phyloP scores from a whole-genome alignment of 2,797 vertebrate species.

The Syngnathus acus region DNA sequence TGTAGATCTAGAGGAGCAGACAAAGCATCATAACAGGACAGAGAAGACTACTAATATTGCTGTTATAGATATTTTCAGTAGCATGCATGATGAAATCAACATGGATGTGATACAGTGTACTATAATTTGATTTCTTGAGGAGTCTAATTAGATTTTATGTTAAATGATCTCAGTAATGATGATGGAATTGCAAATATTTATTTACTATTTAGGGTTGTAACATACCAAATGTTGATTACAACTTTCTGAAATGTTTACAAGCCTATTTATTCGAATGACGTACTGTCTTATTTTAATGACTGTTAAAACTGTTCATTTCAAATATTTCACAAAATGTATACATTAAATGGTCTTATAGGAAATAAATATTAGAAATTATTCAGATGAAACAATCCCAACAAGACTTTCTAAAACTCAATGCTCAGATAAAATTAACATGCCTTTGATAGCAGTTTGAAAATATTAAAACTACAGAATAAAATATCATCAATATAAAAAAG shows the following conservation, averaged over 20 bases:
- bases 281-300: constrained; percentile 39
- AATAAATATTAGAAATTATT: background rate
- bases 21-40: background rate
- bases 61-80: background rate
- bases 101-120: background rate
- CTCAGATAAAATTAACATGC: background rate
- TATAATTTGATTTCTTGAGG: background rate
- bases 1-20: background rate
- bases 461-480: background rate
- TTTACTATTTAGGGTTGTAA: background rate
- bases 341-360: background rate
- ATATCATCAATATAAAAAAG: background rate
- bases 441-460: background rate
- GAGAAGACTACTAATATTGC: background rate
- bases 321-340: background rate
- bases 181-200: background rate
- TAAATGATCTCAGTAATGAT: background rate
- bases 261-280: constrained; percentile 24
- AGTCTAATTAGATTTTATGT: background rate
- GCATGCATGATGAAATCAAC: background rate
- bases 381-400: background rate
- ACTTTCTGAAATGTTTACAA: background rate
- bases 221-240: background rate
- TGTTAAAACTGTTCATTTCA: constrained; percentile 29
- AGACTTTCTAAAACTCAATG: background rate